Evolutionary conservation across 92 coral and sea anemone genomes (phyloP).

Genomic region (Pocillopora grandis): DNA sequence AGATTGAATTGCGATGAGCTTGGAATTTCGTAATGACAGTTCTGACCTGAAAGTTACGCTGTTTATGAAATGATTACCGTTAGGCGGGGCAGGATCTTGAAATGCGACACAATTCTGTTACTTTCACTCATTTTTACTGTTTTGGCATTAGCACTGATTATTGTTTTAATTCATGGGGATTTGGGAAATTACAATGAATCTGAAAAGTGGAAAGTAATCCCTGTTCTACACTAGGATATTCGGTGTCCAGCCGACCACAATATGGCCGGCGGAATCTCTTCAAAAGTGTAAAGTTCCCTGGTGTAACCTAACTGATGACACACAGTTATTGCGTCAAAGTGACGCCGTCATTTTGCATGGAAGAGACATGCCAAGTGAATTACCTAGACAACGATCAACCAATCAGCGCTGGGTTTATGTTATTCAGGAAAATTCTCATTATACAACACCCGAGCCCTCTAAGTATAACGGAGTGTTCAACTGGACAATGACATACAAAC

Average conservation of each 20-base stretch:
- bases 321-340: not conserved
- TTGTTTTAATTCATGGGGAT: not conserved
- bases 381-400: slow-evolving; percentile 12
- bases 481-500: slow-evolving; percentile 46
- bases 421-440: slow-evolving; percentile 29
- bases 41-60: not conserved
- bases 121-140: not conserved
- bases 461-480: slow-evolving; percentile 35
- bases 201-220: slow-evolving; percentile 2
- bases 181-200: not conserved
- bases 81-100: not conserved
- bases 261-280: slow-evolving; percentile 17
- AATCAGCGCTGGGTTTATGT: slow-evolving; percentile 40
- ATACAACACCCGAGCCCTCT: slow-evolving; percentile 1
- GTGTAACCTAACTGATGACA: slow-evolving; percentile 18
- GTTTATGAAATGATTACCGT: not conserved
- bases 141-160: not conserved
- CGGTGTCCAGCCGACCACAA: not conserved
- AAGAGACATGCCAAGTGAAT: slow-evolving; percentile 21
- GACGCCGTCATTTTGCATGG: slow-evolving; percentile 44
- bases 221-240: slow-evolving; percentile 27
- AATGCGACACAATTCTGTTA: not conserved
- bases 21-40: not conserved
- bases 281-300: slow-evolving; percentile 11
- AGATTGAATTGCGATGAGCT: not conserved